Conservation (phyloP, 2,797 vertebrate species). For the Enteromius viviparus region DNA sequence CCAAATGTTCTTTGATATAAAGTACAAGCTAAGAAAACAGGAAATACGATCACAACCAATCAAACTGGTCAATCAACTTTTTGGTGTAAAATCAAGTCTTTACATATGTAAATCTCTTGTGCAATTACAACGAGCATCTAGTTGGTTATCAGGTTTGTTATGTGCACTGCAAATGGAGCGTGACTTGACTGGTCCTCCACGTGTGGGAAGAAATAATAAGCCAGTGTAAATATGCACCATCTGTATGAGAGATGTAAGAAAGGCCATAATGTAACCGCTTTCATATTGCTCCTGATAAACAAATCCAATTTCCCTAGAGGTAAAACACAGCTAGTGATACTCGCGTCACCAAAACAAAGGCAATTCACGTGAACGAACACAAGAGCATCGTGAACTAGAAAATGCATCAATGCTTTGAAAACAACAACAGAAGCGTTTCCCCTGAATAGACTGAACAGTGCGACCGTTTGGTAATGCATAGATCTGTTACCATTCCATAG, state of each 20-base stretch:
- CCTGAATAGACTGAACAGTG: slow-evolving; percentile 66
- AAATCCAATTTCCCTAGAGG: not conserved
- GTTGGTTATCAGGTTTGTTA: not conserved
- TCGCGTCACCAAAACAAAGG: not conserved
- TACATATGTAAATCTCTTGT: not conserved
- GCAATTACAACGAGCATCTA: not conserved
- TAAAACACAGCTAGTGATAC: slow-evolving; percentile 1
- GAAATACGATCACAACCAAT: not conserved
- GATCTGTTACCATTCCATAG: slow-evolving; percentile 67
- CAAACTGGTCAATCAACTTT: not conserved
- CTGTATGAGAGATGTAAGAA: slow-evolving; percentile 24
- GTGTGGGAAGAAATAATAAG: not conserved
- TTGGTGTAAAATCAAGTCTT: slow-evolving; percentile 1
- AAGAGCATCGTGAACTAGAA: slow-evolving; percentile 18
- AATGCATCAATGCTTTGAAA: slow-evolving; percentile 35
- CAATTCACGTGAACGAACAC: slow-evolving; percentile 2
- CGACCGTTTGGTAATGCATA: slow-evolving; percentile 83
- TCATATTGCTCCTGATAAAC: slow-evolving; percentile 52
- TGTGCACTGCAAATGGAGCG: not conserved
- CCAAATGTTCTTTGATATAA: slow-evolving; percentile 21
- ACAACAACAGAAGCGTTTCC: slow-evolving; percentile 54
- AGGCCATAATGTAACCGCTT: not conserved
- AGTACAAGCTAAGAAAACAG: slow-evolving; percentile 36
- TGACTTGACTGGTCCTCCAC: not conserved
- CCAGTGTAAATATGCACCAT: not conserved